phyloP scores from a whole-genome alignment of 1,140 invertebrate species.

The Coenobita brevimanus region DNA sequence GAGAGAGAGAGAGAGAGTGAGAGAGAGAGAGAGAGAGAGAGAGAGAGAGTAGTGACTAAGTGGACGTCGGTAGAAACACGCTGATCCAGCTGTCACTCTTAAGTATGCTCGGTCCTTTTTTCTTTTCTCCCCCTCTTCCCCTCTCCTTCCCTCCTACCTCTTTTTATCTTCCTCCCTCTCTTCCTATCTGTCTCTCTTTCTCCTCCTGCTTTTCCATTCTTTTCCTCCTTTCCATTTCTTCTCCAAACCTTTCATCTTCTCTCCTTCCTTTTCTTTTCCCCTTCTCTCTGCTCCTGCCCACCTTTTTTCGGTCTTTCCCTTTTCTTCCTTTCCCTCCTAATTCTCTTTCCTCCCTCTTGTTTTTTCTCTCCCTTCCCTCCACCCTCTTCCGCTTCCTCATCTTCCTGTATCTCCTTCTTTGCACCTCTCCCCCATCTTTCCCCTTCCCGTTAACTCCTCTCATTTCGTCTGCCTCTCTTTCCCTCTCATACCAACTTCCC shows the following conservation, averaged over 20 bases:
- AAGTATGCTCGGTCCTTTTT: conserved; percentile 32
- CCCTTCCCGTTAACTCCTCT: not conserved
- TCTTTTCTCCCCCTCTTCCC: not conserved
- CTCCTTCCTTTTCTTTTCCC: conserved; percentile 4
- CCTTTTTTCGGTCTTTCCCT: too few relatives aligned
- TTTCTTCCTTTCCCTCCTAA: conserved; percentile 1
- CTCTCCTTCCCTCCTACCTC: conserved; percentile 2
- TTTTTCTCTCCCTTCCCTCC: not conserved
- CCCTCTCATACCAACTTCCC: not conserved
- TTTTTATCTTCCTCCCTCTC: conserved; percentile 3
- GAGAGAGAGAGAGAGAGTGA: conserved; percentile 30
- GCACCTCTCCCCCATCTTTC: too few relatives aligned
- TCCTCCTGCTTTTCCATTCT: not conserved
- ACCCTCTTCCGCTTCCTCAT: not conserved
- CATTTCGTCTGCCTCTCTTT: not conserved
- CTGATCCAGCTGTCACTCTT: conserved; percentile 30
- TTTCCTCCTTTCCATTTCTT: not conserved
- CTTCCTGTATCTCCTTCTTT: conserved; percentile 12
- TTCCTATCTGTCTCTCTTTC: too few relatives aligned
- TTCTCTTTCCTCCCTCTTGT: not conserved
- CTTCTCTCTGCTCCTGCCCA: not conserved
- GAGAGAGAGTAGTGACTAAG: conserved; percentile 46
- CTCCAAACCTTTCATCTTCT: not conserved
- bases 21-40: too few relatives aligned
- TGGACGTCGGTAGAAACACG: conserved; percentile 47